Conservation (phyloP, 2,113 vertebrate genomes). For the Craseonycteris thonglongyai region DNA sequence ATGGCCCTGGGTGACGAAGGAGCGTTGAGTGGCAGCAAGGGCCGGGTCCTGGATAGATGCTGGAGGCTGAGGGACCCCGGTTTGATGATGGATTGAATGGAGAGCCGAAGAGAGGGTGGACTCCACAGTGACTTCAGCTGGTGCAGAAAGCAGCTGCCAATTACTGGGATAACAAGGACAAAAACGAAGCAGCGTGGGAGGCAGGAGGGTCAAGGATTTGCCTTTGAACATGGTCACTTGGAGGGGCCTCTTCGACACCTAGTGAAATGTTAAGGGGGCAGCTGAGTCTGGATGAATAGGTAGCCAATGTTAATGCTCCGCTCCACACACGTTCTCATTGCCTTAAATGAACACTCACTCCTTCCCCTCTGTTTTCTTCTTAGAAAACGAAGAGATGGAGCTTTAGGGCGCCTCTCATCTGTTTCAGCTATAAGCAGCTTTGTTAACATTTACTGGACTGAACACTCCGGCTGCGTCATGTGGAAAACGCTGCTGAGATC, state of each 20-base stretch:
- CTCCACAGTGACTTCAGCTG: neutral
- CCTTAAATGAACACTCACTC: neutral
- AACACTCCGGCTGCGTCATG: rapidly evolving
- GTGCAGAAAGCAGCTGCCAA: neutral
- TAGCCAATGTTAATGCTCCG: neutral
- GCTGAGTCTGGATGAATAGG: neutral
- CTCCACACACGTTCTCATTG: neutral
- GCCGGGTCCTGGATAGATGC: rapidly evolving
- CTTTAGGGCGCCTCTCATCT: neutral
- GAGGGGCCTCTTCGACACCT: neutral
- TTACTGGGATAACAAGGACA: neutral
- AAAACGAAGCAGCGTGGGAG: neutral
- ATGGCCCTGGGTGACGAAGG: neutral
- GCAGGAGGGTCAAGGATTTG: neutral
- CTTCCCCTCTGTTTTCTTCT: neutral
- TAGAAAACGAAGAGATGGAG: neutral
- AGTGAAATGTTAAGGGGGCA: neutral
- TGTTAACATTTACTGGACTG: neutral
- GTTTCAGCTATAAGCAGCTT: neutral
- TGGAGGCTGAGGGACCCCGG: rapidly evolving
- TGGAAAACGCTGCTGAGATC: neutral
- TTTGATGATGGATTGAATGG: neutral
- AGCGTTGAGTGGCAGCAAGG: rapidly evolving
- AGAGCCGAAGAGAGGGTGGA: neutral
- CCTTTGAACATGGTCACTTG: neutral